Percentiles rank a stretch among this genome's conserved stretches.
These are phyloP conservation scores for Mylabris sibirica DNA, from an alignment of 2,888 invertebrate genomes.

Conservation along the genomic window DNA sequence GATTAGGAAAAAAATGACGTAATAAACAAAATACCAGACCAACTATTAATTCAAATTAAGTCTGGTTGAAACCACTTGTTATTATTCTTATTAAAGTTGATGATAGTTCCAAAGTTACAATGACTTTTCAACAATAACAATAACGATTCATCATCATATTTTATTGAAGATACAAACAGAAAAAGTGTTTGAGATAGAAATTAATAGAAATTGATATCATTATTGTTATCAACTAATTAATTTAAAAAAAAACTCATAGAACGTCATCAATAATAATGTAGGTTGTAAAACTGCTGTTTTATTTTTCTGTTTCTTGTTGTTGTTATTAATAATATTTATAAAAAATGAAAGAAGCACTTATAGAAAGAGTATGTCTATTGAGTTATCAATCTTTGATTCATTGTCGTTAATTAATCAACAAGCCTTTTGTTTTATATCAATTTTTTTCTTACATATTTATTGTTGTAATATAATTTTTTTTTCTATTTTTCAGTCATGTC, in stretches of 20 bases:
- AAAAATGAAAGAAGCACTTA: not conserved
- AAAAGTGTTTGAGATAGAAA: not conserved
- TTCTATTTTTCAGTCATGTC: constrained; percentile 28
- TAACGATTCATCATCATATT: constrained; percentile 4
- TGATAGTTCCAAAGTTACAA: not conserved
- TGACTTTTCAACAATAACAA: constrained; percentile 10
- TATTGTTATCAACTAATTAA: not conserved
- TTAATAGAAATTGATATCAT: not conserved
- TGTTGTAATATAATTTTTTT: not conserved
- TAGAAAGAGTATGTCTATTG: not conserved
- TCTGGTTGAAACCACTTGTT: constrained; percentile 28
- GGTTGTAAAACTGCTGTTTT: not conserved
- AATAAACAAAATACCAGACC: constrained; percentile 8
- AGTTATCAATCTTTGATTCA: not conserved
- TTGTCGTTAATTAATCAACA: constrained; percentile 4
- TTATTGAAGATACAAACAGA: not conserved
- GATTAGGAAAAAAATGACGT: constrained; percentile 13
- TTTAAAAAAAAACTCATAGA: not conserved
- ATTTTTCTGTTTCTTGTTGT: not conserved
- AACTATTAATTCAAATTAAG: constrained; percentile 30
- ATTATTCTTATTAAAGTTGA: not conserved
- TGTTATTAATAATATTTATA: not conserved
- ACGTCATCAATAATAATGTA: constrained; percentile 1
- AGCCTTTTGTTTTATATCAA: not conserved
- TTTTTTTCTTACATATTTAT: not conserved